A percentile compares a stretch with the other conserved stretches of the same genome.
phyloP scores from a whole-genome alignment of 2,113 vertebrate species.

The Neodontobutis hainanensis region DNA sequence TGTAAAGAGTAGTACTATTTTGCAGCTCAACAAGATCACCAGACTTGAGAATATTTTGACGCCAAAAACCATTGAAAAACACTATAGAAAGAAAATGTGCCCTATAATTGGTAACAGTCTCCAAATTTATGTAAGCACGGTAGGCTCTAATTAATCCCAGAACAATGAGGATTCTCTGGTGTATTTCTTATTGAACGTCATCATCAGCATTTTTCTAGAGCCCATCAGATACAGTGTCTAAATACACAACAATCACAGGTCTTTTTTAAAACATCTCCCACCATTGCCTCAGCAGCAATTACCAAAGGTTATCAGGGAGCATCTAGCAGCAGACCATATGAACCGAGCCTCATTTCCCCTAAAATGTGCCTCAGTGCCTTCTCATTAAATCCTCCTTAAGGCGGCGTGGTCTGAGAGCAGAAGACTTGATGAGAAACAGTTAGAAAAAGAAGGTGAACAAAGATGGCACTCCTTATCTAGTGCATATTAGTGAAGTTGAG shows the following conservation, averaged over 20 bases:
- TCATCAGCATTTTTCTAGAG: conserved; percentile 83
- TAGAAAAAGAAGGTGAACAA: conserved; percentile 51
- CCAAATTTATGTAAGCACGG: conserved; percentile 88
- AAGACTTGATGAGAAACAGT: conserved; percentile 51
- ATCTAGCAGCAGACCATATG: conserved; percentile 85
- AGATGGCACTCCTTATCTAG: conserved; percentile 74
- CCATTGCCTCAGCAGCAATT: conserved; percentile 87
- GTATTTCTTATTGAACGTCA: conserved; percentile 96
- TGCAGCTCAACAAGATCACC: conserved; percentile 59
- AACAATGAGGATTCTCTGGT: conserved; percentile 89
- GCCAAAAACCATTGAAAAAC: conserved; percentile 64
- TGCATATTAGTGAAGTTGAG: conserved; percentile 57
- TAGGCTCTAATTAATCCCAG: conserved; percentile 92
- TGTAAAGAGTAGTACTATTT: conserved; percentile 37
- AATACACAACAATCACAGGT: conserved; percentile 87
- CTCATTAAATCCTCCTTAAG: conserved; percentile 83
- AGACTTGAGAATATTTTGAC: conserved; percentile 44
- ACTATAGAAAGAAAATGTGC: conserved; percentile 83
- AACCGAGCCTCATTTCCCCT: conserved; percentile 82
- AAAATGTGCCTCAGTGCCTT: conserved; percentile 76
- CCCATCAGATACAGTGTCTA: conserved; percentile 89
- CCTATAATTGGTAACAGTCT: conserved; percentile 92
- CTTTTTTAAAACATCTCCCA: conserved; percentile 85
- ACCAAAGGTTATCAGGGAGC: conserved; percentile 94
- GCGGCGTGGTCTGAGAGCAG: conserved; percentile 25